Conservation (phyloP, 1,140 invertebrate genomes). For the Zaprionus vittiger region DNA sequence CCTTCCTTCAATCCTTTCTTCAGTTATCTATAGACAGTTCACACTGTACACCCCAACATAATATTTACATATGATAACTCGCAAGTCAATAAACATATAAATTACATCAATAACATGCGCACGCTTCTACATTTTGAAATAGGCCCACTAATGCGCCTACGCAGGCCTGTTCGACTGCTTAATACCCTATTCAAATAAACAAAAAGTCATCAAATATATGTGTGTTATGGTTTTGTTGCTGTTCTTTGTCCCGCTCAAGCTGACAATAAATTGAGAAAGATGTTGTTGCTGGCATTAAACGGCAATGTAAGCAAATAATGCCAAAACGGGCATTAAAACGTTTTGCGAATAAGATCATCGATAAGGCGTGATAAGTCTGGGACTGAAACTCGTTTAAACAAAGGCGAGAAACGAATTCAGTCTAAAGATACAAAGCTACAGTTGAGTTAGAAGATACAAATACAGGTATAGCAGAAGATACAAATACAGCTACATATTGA, state of each 20-base stretch:
- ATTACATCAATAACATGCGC: background rate
- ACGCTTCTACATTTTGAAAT: background rate
- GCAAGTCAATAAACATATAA: constrained; percentile 3
- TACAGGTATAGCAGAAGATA: background rate
- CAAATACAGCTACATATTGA: background rate
- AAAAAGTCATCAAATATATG: background rate
- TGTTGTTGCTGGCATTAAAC: background rate
- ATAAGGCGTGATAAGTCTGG: constrained; percentile 23
- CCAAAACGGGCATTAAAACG: constrained; percentile 21
- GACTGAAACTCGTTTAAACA: constrained; percentile 30
- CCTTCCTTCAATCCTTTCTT: background rate
- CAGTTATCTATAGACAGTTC: background rate
- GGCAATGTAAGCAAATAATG: constrained; percentile 23
- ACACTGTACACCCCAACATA: background rate
- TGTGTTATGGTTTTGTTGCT: background rate
- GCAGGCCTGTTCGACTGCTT: background rate
- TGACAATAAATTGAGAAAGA: background rate
- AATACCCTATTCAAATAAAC: background rate
- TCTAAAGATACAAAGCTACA: background rate
- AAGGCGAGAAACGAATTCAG: background rate
- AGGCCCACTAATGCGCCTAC: background rate
- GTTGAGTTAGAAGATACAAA: background rate
- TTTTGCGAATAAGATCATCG: constrained; percentile 25
- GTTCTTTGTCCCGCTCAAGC: background rate
- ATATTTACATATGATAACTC: background rate